Conservation (phyloP, 2,797 vertebrate species). For the Muscicapa striata region DNA sequence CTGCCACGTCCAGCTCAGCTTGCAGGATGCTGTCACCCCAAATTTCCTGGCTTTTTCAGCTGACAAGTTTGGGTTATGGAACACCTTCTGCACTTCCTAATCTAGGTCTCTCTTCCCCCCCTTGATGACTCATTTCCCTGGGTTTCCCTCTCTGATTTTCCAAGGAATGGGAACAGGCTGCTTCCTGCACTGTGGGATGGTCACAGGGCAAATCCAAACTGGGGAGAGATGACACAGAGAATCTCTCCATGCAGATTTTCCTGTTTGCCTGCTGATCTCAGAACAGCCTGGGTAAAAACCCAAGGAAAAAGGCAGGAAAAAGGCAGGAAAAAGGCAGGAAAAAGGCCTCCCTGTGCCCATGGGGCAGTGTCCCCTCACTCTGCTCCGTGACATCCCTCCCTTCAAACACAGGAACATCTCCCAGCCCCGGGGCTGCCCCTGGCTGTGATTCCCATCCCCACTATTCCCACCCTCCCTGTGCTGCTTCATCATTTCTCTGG, state of each 20-base stretch:
- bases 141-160: constrained; percentile 39
- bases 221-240: background rate
- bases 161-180: background rate
- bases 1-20: background rate
- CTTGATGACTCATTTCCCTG: constrained; percentile 39
- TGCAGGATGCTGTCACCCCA: rapidly evolving
- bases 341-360: background rate
- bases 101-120: background rate
- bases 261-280: background rate
- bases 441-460: background rate
- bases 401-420: background rate
- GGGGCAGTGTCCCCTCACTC: background rate
- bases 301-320: background rate
- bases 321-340: background rate
- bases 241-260: background rate
- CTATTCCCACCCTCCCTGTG: background rate
- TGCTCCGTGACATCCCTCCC: background rate
- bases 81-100: background rate
- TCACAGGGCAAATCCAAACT: background rate
- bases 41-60: background rate
- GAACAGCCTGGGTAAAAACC: background rate
- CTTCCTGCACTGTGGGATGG: background rate
- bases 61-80: background rate
- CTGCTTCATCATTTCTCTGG: background rate
- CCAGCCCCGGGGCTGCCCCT: background rate